phyloP scores from a whole-genome alignment of 2,888 invertebrate genomes.

The Saturnia pavonia region DNA sequence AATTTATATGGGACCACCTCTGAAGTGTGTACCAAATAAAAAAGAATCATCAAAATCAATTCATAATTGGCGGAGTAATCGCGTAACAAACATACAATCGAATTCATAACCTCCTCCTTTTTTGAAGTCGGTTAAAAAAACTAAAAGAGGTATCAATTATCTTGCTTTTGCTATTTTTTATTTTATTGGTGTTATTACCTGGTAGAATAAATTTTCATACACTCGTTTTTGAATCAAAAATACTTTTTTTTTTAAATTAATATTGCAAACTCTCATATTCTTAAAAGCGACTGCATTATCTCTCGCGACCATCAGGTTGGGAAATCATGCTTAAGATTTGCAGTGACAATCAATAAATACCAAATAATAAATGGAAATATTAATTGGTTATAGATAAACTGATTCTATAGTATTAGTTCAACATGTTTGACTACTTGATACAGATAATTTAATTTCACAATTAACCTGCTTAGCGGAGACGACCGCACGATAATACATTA shows the following conservation, averaged over 20 bases:
- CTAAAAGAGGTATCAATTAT: no score
- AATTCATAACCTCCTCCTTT: no score
- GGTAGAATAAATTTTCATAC: not conserved
- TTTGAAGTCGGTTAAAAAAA: no score
- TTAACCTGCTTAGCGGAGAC: not conserved
- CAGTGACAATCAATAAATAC: not conserved
- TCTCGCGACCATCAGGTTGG: not conserved
- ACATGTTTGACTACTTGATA: not conserved
- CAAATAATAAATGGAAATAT: not conserved
- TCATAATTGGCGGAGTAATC: no score
- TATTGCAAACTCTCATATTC: not conserved
- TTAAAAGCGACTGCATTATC: not conserved
- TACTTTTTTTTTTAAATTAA: not conserved
- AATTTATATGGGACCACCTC: no score
- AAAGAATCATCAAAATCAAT: no score
- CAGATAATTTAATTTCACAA: conserved; percentile 6
- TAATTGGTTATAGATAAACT: not conserved
- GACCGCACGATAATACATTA: not conserved
- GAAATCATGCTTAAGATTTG: not conserved
- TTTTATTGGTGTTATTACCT: not conserved
- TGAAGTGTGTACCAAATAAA: no score
- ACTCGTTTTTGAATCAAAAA: not conserved
- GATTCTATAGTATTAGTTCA: not conserved
- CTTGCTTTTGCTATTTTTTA: not conserved
- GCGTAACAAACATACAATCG: no score